Evolutionary conservation across 2,113 vertebrate species (phyloP).

Genomic region (Callionymus lyra): DNA sequence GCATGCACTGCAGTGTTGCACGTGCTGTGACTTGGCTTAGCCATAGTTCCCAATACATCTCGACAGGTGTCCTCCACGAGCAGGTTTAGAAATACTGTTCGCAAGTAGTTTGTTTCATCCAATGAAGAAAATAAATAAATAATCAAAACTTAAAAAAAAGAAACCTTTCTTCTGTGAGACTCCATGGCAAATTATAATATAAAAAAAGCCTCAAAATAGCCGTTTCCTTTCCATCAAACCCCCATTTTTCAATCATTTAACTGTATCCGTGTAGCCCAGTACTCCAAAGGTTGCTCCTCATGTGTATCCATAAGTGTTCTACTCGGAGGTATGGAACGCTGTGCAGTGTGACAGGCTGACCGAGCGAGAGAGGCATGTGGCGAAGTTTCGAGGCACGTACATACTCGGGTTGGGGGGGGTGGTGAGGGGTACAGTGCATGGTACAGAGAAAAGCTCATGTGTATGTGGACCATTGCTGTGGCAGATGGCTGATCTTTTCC

Average conservation of each 20-base stretch:
- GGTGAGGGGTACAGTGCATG: constrained; percentile 8
- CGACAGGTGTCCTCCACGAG: not conserved
- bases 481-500: constrained; percentile 45
- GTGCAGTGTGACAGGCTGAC: constrained; percentile 12
- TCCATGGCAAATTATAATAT: too few relatives aligned
- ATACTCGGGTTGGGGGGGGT: constrained; percentile 10
- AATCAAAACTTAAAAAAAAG: too few relatives aligned
- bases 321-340: constrained; percentile 26
- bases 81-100: too few relatives aligned
- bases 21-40: constrained; percentile 57
- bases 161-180: too few relatives aligned
- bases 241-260: too few relatives aligned
- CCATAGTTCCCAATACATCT: constrained; percentile 72
- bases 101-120: too few relatives aligned
- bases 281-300: not conserved
- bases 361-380: constrained; percentile 5
- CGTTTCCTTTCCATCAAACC: too few relatives aligned
- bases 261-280: too few relatives aligned
- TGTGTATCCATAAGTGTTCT: constrained; percentile 30
- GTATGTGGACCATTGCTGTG: constrained; percentile 19
- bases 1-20: constrained; percentile 51
- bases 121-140: too few relatives aligned
- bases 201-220: too few relatives aligned
- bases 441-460: constrained; percentile 33
- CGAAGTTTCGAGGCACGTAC: constrained; percentile 7